Evolutionary conservation across 2,113 vertebrate species (phyloP), one percentile per base, ranked within the genome.

Genomic region (Apaloderma vittatum): DNA sequence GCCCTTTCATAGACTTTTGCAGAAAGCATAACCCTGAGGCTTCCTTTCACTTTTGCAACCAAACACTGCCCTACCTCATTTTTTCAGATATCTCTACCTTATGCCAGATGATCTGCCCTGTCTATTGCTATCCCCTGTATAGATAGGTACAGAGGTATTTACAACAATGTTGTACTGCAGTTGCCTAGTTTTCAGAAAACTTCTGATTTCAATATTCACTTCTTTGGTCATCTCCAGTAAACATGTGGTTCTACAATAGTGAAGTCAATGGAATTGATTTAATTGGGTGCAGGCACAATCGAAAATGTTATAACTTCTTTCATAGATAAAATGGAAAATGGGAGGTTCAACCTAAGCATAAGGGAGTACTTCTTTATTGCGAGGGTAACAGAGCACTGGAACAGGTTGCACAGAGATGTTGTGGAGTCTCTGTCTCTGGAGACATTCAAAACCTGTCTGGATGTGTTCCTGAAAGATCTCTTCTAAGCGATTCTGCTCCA

Each of bases 91-190:
- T 51, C 21, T 55, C 10, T 65, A 32, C 22, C 9, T 61, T 62
- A 16, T 49, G 11, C 17, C 9, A 34, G 22, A 12, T 51, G 62
- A 88, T 51, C 36, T 54, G 36, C 17, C 21, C 2, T 0, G 0
- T n/a, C 62, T 52, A 49, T 57, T 85, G 36, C n/a, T 49, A 12
- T 51, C 17, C 12, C n/a, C 11, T 34, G 4, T 21, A 29, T 23
- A 6, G 26, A 13, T 54, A 37, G 36, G 65, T 79, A 34, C n/a
- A 78, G 52, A 59, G 15, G 59, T 23, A 12, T 76, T 61, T 34
- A 36, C 12, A 61, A 49, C 7, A 83, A 40, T 12, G 30, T 83
- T 12, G 30, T 83, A 73, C 12, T 43, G 12, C 11, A 43, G 12
- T 30, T 29, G 3, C 15, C 14, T 29, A 11, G 18, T 65, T 52